Base-by-base conservation (phyloP, 2,888 invertebrate genomes). In the Caenorhabditis virilis region DNA sequence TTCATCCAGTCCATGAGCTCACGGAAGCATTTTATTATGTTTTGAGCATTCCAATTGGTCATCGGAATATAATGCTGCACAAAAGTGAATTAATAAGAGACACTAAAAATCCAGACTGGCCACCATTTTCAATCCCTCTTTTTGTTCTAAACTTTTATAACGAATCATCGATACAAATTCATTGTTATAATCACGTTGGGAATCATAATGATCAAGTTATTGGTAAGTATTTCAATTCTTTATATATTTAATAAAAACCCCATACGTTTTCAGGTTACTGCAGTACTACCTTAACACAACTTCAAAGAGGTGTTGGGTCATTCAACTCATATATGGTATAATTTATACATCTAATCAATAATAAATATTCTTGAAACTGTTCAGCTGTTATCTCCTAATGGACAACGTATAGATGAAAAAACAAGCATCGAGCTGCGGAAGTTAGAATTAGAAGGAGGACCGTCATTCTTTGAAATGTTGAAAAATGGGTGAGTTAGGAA, bases 321-420 rank as follows among this genome's bases (percentile, higher is more conserved):
- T 55, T 71, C 27, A 78, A 77, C 43, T 68, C 74, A 38, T 78
- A 76, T 54, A 74, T 78, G 75, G 74, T 77, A 22, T 54, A 49
- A 36, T 30, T 36, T 33, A 20, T 25, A 25, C 9, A 30, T 20
- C 38, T 6, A 15, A 33, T 22, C 4, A 30, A 45, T 27, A 30
- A 27, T 7, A 18, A 39, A 49, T 43, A 49, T 36, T 38, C 5
- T 41, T 41, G 15, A 41, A n/a, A 23, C 18, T 25, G 13, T 27
- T 73, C 54, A 78, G 78, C 52, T 78, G 25, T 56, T 72, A 42
- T 53, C 60, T 16, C 39, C 45, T 9, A 69, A 59, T n/a, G 66
- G 68, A 13, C 57, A 52, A 38, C 55, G 72, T 26, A 69, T 69
- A 20, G 72, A 74, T 20, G 63, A 66, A 23, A 69, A 71, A 43